Conservation (phyloP, 2,888 invertebrate species). For the Caenorhabditis sp. region DNA sequence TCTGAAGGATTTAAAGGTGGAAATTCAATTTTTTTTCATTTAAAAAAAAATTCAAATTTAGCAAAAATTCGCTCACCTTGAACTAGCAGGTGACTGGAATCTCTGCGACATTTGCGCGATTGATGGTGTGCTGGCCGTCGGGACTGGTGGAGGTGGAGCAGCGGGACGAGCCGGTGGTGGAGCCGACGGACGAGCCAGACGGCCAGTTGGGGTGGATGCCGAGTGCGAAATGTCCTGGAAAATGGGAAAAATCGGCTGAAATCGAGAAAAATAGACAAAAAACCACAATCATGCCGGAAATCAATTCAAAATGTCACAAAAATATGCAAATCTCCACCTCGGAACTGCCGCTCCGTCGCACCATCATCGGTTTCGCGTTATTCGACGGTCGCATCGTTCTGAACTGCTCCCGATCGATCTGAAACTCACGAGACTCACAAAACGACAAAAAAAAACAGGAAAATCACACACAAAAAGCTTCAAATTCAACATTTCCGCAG, state of each 20-base stretch:
- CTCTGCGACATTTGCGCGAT: conserved; percentile 35
- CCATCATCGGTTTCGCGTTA: conserved; percentile 53
- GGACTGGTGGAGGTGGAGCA: conserved; percentile 68
- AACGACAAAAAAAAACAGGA: neutral
- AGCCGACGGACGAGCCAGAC: conserved; percentile 66
- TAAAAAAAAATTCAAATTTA: no score
- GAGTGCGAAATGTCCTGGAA: conserved; percentile 53
- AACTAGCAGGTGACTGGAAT: conserved; percentile 24
- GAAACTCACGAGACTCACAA: conserved; percentile 27
- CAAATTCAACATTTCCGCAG: neutral
- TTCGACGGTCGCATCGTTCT: conserved; percentile 66
- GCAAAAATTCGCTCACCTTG: conserved; percentile 1
- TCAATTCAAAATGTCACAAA: neutral
- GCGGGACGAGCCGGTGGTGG: conserved; percentile 69
- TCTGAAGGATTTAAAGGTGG: no score
- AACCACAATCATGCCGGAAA: conserved; percentile 17
- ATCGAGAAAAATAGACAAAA: neutral
- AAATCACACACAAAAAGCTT: neutral
- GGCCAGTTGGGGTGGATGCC: neutral
- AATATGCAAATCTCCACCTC: conserved; percentile 48
- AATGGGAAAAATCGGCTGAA: neutral
- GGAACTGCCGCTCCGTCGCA: conserved; percentile 66
- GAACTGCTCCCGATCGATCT: conserved; percentile 62
- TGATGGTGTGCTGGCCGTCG: conserved; percentile 33
- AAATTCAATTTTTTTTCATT: no score